Evolutionary conservation across 1,140 invertebrate genomes (phyloP).

Genomic region (Drosophila repletoides): DNA sequence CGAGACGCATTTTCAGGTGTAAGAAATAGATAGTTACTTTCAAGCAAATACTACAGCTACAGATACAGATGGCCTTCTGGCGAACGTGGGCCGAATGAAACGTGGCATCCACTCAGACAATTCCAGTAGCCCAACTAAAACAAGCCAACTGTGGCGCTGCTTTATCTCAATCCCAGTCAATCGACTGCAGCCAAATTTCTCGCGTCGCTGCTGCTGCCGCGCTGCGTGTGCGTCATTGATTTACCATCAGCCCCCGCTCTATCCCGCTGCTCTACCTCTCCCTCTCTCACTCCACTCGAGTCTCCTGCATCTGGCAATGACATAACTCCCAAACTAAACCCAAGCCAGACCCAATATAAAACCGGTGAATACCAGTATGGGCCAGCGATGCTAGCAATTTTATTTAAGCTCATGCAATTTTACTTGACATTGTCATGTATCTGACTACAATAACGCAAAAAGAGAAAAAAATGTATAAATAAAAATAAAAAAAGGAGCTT

Average conservation of each 20-base stretch:
- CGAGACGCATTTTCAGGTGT: constrained; percentile 35
- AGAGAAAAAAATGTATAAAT: background rate
- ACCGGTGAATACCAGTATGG: background rate
- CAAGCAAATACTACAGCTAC: constrained; percentile 3
- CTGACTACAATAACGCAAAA: constrained; percentile 41
- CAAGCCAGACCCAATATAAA: background rate
- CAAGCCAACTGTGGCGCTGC: constrained; percentile 57
- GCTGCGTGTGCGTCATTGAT: constrained; percentile 57
- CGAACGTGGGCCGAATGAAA: constrained; percentile 1
- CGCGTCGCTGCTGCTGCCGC: constrained; percentile 11
- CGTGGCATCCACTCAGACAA: constrained; percentile 49
- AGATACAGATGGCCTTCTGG: constrained; percentile 45
- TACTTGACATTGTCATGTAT: constrained; percentile 57
- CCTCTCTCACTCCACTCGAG: no score
- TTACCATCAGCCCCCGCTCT: constrained; percentile 40
- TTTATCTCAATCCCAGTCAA: constrained; percentile 62
- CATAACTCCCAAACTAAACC: background rate
- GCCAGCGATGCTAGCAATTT: constrained; percentile 59
- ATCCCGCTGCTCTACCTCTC: no score
- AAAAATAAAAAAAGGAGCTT: constrained; percentile 8
- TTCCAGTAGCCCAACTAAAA: constrained; percentile 19
- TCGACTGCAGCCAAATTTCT: constrained; percentile 20
- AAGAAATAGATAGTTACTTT: constrained; percentile 44
- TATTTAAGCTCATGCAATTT: constrained; percentile 60
- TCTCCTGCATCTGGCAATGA: background rate